Evolutionary conservation across 2,113 vertebrate species (phyloP), one percentile per base, ranked within the genome.

Genomic region (human): DNA sequence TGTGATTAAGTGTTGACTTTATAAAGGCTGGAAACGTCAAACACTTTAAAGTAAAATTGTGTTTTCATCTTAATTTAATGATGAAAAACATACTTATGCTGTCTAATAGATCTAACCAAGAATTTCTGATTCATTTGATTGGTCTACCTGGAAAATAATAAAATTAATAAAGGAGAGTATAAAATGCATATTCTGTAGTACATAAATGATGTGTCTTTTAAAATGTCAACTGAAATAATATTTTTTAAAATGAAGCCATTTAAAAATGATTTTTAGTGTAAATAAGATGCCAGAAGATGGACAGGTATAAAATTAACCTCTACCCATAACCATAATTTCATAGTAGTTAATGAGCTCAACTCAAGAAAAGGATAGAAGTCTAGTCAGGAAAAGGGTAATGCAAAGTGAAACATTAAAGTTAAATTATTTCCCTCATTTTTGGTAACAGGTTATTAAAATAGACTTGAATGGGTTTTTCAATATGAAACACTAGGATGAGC

Each of bases 1-100:
- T 89, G 9, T 82, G 59, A 93, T 91, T 97, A 97, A 93, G 95
- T 94, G 72, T 82, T 93, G 81, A 78, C 85, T 96, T 95, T 95
- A 55, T 32, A 85, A 96, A 91, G 72, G 30, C 76, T 93, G 4
- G 10, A 96, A 95, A 92, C 22, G 30, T 90, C 25, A 68, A 93
- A 96, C 75, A 66, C 13, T 79, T 93, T 93, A 72, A 68, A 76
- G 38, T 90, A 84, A 92, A 95, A 94, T 61, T 94, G 38, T 84
- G 73, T 95, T 82, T 22, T 85, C 20, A 90, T 85, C n/a, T 91
- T 72, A 94, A 93, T 84, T 94, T 94, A 96, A 94, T 85, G 72
- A 94, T 40, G 38, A 50, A 95, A 97, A 95, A 92, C 5, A 76
- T 70, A 94, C 3, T 87, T 76, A 48, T 40, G 32, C 27, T 87